phyloP scores from a whole-genome alignment of 1,140 invertebrate genomes.

The Zaprionus taronus region DNA sequence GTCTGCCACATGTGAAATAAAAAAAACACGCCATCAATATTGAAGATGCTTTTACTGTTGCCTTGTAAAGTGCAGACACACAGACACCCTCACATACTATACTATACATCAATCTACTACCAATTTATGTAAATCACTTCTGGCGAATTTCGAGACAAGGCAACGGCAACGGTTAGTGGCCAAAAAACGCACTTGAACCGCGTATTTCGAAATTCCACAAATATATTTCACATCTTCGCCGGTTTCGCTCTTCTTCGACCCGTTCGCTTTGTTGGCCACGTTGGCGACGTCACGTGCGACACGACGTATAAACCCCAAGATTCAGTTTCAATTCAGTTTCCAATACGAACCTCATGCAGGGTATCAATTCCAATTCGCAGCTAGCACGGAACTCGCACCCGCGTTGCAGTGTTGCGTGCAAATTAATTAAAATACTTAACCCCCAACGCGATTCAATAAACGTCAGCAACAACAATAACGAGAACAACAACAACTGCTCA shows the following conservation, averaged over 20 bases:
- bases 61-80: slow-evolving; percentile 16
- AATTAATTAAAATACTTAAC: slow-evolving; percentile 71
- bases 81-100: not conserved
- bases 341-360: slow-evolving; percentile 30
- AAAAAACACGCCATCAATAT: slow-evolving; percentile 11
- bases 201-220: slow-evolving; percentile 47
- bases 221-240: slow-evolving; percentile 16
- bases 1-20: slow-evolving; percentile 27
- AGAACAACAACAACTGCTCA: slow-evolving; percentile 25
- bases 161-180: slow-evolving; percentile 35
- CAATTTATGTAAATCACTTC: slow-evolving; percentile 54
- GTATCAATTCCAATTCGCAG: not conserved
- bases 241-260: not conserved
- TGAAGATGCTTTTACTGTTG: slow-evolving; percentile 43
- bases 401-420: slow-evolving; percentile 53
- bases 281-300: slow-evolving; percentile 58
- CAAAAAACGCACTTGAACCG: slow-evolving; percentile 75
- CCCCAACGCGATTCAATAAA: slow-evolving; percentile 44
- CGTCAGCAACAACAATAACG: slow-evolving; percentile 6
- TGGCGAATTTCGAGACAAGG: slow-evolving; percentile 36
- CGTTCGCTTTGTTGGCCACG: slow-evolving; percentile 49
- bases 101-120: not conserved
- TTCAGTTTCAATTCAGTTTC: slow-evolving; percentile 1
- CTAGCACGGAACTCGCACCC: slow-evolving; percentile 33
- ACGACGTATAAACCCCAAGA: slow-evolving; percentile 29